A percentile compares a stretch with the other conserved stretches of the same genome.
phyloP scores from a whole-genome alignment of 1,140 invertebrate species.

The Calliopsis andreniformis region DNA sequence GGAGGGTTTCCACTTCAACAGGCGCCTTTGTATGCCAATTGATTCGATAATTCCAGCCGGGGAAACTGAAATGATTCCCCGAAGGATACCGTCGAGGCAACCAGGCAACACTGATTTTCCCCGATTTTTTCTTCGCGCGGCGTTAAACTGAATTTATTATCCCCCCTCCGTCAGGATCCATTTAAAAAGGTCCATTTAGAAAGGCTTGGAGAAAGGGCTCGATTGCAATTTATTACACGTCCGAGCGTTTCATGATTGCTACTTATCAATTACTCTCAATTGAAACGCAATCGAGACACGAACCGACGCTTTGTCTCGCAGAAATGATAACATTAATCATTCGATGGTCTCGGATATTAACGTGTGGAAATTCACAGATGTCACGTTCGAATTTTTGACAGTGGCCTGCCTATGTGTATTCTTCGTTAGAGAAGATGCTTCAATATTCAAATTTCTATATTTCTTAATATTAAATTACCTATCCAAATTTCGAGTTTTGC shows the following conservation, averaged over 20 bases:
- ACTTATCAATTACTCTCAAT: constrained; percentile 52
- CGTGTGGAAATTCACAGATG: constrained; percentile 1
- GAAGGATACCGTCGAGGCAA: not conserved
- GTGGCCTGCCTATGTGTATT: not conserved
- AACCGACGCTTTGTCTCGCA: constrained; percentile 18
- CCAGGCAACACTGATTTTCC: not conserved
- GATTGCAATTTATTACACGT: constrained; percentile 43
- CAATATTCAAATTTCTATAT: no score
- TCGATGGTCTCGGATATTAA: not conserved
- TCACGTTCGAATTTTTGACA: not conserved
- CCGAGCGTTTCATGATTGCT: constrained; percentile 24
- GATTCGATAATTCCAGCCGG: constrained; percentile 5
- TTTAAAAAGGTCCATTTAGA: constrained; percentile 26
- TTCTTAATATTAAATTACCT: no score
- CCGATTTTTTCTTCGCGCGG: not conserved
- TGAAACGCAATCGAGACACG: constrained; percentile 33
- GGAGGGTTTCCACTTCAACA: not conserved
- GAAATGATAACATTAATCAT: constrained; percentile 40
- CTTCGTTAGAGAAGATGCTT: not conserved
- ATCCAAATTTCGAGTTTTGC: no score
- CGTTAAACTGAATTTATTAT: constrained; percentile 31
- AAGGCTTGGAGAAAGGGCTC: constrained; percentile 2
- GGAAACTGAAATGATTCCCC: not conserved
- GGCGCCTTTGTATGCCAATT: constrained; percentile 10
- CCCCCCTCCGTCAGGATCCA: constrained; percentile 7